A percentile compares a stretch with the other conserved stretches of the same genome.
Conservation (phyloP, 2,888 invertebrate species). For the Pheosia tremula region DNA sequence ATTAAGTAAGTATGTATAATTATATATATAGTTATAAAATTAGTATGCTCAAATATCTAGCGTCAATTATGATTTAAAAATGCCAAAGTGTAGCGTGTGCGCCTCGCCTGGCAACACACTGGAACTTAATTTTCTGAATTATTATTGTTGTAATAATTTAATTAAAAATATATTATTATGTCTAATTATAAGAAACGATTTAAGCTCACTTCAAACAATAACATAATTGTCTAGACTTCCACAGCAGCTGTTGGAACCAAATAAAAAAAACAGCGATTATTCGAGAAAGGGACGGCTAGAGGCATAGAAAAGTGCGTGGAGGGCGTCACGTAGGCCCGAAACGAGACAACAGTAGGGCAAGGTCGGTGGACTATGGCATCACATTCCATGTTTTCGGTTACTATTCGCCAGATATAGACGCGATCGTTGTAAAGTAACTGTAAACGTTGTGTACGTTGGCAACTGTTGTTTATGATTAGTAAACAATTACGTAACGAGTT, state of each 20-base stretch:
- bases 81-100: too few relatives aligned
- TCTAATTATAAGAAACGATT: too few relatives aligned
- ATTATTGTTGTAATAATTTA: too few relatives aligned
- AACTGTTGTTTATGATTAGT: background rate
- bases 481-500: background rate
- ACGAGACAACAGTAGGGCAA: slow-evolving; percentile 59
- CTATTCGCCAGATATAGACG: slow-evolving; percentile 5
- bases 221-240: slow-evolving; percentile 20
- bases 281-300: slow-evolving; percentile 47
- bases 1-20: too few relatives aligned
- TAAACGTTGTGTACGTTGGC: background rate
- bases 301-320: slow-evolving; percentile 54
- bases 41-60: too few relatives aligned
- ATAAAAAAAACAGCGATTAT: slow-evolving; percentile 35
- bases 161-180: too few relatives aligned
- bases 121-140: too few relatives aligned
- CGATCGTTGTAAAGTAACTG: background rate
- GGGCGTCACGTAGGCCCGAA: slow-evolving; percentile 66
- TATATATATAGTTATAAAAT: too few relatives aligned
- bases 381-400: slow-evolving; percentile 34
- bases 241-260: slow-evolving; percentile 61
- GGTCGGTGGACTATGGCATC: slow-evolving; percentile 47
- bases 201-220: background rate
- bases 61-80: too few relatives aligned
- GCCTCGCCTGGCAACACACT: too few relatives aligned